Evolutionary conservation across 2,888 invertebrate genomes (phyloP).

Genomic region (Furcula furcula): DNA sequence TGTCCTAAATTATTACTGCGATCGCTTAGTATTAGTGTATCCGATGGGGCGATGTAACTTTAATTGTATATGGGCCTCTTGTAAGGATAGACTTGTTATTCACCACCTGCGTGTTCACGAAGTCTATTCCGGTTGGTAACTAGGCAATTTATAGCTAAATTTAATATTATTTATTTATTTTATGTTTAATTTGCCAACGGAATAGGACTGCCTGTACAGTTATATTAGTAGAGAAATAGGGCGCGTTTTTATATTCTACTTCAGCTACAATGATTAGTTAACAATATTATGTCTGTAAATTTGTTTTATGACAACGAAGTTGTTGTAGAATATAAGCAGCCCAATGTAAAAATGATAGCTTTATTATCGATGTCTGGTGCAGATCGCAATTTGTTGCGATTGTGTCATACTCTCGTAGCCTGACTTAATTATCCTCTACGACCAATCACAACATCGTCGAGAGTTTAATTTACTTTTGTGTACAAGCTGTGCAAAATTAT

Average conservation of each 20-base stretch:
- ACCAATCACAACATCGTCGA: conserved; percentile 30
- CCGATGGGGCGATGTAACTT: conserved; percentile 55
- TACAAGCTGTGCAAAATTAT: conserved; percentile 54
- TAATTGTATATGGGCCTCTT: conserved; percentile 53
- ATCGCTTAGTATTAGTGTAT: conserved; percentile 71
- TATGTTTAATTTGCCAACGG: conserved; percentile 74
- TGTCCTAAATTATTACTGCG: conserved; percentile 76
- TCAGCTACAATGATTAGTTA: conserved; percentile 22
- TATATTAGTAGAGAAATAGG: conserved; percentile 65
- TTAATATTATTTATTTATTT: conserved; percentile 74
- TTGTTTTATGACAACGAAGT: conserved; percentile 10
- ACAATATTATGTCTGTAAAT: conserved; percentile 23
- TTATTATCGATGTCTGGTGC: conserved; percentile 28
- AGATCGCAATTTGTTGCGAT: conserved; percentile 10
- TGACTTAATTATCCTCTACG: conserved; percentile 27
- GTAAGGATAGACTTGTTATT: conserved; percentile 75
- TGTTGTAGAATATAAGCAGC: conserved; percentile 35
- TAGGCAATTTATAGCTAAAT: conserved; percentile 80
- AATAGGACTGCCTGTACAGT: conserved; percentile 80
- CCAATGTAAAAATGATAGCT: conserved; percentile 51
- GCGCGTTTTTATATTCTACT: conserved; percentile 45
- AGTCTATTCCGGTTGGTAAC: conserved; percentile 77
- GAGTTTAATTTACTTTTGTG: conserved; percentile 45
- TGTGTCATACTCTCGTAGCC: conserved; percentile 9
- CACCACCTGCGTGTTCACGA: conserved; percentile 81